These are phyloP conservation scores for Pteria penguin DNA, from an alignment of 2,888 invertebrate genomes.

Conservation along the genomic window DNA sequence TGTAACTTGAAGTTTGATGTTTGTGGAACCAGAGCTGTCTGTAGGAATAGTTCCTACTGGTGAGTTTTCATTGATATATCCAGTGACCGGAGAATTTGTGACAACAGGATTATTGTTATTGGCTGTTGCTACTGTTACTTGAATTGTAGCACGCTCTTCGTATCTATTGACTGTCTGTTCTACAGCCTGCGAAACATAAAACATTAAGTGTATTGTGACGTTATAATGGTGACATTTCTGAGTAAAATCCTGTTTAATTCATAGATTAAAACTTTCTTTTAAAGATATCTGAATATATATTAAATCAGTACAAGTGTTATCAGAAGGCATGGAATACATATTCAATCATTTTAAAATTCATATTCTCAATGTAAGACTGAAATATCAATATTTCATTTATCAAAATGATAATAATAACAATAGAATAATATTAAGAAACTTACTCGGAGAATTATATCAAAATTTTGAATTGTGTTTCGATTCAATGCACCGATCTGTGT, in stretches of 20 bases:
- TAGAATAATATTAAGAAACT: background rate
- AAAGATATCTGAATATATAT: no score
- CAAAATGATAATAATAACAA: no score
- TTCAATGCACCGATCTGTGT: slow-evolving; percentile 24
- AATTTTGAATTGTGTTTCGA: background rate
- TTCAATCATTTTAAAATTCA: no score
- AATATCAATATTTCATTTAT: no score
- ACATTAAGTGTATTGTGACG: background rate
- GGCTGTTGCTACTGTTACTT: slow-evolving; percentile 45
- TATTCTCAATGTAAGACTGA: no score
- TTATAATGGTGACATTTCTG: background rate
- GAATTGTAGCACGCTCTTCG: slow-evolving; percentile 47
- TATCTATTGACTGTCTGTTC: slow-evolving; percentile 13
- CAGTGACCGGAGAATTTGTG: slow-evolving; percentile 35
- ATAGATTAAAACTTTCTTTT: no score
- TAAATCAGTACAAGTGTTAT: no score
- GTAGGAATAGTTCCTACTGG: slow-evolving; percentile 36
- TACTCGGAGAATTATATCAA: slow-evolving; percentile 28
- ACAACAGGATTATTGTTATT: slow-evolving; percentile 56
- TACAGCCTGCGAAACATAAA: slow-evolving; percentile 13
- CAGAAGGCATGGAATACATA: no score
- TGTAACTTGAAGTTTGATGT: slow-evolving; percentile 50
- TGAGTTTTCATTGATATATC: slow-evolving; percentile 63
- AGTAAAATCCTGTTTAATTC: no score
- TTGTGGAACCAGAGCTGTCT: slow-evolving; percentile 14